phyloP scores from a whole-genome alignment of 92 coral and sea anemone species.

The Porites divaricata region DNA sequence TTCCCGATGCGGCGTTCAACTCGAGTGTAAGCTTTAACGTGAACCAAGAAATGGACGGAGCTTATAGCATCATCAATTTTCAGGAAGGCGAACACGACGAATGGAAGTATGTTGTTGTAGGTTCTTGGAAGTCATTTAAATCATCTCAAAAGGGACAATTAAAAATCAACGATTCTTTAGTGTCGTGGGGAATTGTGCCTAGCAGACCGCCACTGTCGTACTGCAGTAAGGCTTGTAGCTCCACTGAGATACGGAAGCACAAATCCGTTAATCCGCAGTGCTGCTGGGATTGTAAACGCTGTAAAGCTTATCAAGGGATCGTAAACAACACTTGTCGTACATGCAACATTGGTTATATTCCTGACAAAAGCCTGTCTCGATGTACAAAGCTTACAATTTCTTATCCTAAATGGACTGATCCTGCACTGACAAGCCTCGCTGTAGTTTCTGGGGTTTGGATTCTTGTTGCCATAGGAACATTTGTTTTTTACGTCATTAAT shows the following conservation, averaged over 20 bases:
- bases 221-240: conserved; percentile 73
- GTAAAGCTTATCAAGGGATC: conserved; percentile 59
- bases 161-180: conserved; percentile 31
- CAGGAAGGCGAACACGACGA: conserved; percentile 43
- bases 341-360: conserved; percentile 74
- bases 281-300: conserved; percentile 84
- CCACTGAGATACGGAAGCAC: conserved; percentile 52
- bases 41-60: conserved; percentile 86
- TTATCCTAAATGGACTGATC: conserved; percentile 58
- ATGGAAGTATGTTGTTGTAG: conserved; percentile 71
- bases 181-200: conserved; percentile 73
- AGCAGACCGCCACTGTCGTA: conserved; percentile 67
- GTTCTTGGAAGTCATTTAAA: conserved; percentile 71
- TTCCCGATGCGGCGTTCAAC: conserved; percentile 76
- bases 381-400: conserved; percentile 65
- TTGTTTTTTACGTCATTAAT: conserved; percentile 61
- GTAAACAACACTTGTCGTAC: conserved; percentile 76
- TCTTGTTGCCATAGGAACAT: conserved; percentile 60
- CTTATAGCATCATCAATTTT: conserved; percentile 82
- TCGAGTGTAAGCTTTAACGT: conserved; percentile 67
- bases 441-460: conserved; percentile 58
- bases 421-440: conserved; percentile 46
- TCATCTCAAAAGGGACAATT: conserved; percentile 23
- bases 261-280: conserved; percentile 62
- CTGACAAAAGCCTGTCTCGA: conserved; percentile 55